Base-by-base conservation (phyloP, 1,140 invertebrate genomes). In the Rhynchophorus ferrugineus region DNA sequence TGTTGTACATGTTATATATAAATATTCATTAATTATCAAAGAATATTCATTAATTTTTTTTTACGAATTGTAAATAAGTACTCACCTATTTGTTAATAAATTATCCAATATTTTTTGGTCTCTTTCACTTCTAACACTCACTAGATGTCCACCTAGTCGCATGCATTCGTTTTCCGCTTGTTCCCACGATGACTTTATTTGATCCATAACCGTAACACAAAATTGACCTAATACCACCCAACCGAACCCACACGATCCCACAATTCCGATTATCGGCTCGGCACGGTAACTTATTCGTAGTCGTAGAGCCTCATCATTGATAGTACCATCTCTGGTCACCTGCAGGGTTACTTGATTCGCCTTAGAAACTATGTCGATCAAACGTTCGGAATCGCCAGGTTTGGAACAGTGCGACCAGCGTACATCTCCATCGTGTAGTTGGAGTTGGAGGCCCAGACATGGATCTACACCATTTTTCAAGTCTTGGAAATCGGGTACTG, bases 161-260 rank as follows among this genome's bases (percentile, higher is more conserved):
- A 69, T 66, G 57, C 85, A 87, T 55, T 82, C 75, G 7, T 72
- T 69, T 59, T 85, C 81, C 0, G 81, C 82, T 33, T 80, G 76
- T 1, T 68, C 62, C 84, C 85, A 87, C 0, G 75, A 63, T 50
- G 76, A 62, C 38, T 73, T 69, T 1, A 68, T 57, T 24, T 74
- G 71, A 48, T 81, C 76, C 22, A 82, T 66, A 0, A 78, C 73
- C n/a, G 75, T 67, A 54, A 85, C 73, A 58, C 81, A 84, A 59
- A 78, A 78, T 43, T 79, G 75, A 9, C 74, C 68, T 7, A 76
- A 68, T 0, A 69, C 64, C 9, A 84, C 73, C 79, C 81, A 84
- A 0, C 81, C 81, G 51, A 76, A 79, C 1, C 77, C 77, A 68
- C 82, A 83, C 52, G 73, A 69, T 1, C 74, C 75, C 29, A 77